These are phyloP conservation scores for Glossosoma conforme DNA, from an alignment of 1,140 invertebrate species.

Conservation along the genomic window DNA sequence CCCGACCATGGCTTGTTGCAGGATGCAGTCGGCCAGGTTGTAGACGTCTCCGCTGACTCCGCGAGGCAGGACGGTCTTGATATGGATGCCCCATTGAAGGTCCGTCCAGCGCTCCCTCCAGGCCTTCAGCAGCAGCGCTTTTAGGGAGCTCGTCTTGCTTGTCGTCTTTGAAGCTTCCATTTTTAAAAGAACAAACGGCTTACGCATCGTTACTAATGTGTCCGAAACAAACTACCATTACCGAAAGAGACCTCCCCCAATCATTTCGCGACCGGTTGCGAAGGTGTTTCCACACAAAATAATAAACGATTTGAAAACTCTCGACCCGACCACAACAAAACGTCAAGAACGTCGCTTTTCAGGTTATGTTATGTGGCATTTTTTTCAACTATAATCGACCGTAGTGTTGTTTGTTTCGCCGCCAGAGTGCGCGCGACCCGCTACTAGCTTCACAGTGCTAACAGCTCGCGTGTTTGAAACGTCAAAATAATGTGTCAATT, in stretches of 20 bases:
- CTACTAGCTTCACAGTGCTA: background rate
- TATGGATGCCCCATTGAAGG: conserved; percentile 92
- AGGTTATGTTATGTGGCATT: conserved; percentile 13
- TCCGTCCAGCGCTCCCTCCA: conserved; percentile 94
- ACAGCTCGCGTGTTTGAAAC: background rate
- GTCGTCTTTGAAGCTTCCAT: conserved; percentile 71
- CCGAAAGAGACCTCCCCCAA: too few relatives aligned
- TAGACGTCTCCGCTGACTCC: conserved; percentile 88
- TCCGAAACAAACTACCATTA: too few relatives aligned
- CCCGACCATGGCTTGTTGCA: conserved; percentile 88
- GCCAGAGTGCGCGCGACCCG: conserved; percentile 2
- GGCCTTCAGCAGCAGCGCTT: conserved; percentile 77
- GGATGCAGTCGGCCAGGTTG: conserved; percentile 86
- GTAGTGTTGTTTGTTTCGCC: background rate
- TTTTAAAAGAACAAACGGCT: conserved; percentile 23
- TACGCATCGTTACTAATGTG: conserved; percentile 24
- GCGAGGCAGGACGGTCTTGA: conserved; percentile 81
- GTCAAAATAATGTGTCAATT: conserved; percentile 4
- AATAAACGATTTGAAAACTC: background rate
- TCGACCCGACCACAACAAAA: conserved; percentile 1
- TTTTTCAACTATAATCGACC: background rate
- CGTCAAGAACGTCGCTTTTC: conserved; percentile 11
- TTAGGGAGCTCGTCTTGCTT: conserved; percentile 79
- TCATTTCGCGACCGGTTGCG: too few relatives aligned
- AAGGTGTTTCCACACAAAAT: too few relatives aligned